Evolutionary conservation across 92 coral and sea anemone species (phyloP).

Genomic region (Blastomussa wellsi): DNA sequence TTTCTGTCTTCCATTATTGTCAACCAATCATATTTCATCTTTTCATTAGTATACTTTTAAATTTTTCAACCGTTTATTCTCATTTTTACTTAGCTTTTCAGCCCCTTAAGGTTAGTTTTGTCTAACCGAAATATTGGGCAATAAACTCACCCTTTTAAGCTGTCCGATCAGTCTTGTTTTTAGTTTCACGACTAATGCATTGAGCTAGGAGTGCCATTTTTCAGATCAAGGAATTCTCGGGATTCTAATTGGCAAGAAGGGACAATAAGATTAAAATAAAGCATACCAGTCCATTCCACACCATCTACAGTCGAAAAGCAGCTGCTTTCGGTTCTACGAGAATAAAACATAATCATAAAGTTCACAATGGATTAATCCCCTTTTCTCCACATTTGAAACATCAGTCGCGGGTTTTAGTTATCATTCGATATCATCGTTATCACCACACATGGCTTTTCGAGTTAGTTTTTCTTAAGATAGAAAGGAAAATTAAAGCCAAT

Average conservation of each 20-base stretch:
- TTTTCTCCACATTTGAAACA: background rate
- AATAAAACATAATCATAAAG: background rate
- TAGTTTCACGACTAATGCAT: no score
- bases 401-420: no score
- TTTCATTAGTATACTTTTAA: no score
- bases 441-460: background rate
- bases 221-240: background rate
- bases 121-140: no score
- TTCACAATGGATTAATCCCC: background rate
- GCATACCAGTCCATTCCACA: constrained; percentile 77
- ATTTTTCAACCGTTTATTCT: no score
- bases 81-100: no score
- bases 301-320: constrained; percentile 83
- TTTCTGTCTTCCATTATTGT: no score
- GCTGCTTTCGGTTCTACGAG: constrained; percentile 76
- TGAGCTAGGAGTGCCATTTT: no score
- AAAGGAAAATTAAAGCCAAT: background rate
- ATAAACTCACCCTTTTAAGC: no score
- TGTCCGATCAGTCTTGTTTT: no score
- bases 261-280: background rate
- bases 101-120: no score
- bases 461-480: background rate
- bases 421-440: background rate
- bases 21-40: no score
- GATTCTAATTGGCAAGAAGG: background rate